phyloP scores from a whole-genome alignment of 2,797 vertebrate genomes.

The Sebastes cheni region DNA sequence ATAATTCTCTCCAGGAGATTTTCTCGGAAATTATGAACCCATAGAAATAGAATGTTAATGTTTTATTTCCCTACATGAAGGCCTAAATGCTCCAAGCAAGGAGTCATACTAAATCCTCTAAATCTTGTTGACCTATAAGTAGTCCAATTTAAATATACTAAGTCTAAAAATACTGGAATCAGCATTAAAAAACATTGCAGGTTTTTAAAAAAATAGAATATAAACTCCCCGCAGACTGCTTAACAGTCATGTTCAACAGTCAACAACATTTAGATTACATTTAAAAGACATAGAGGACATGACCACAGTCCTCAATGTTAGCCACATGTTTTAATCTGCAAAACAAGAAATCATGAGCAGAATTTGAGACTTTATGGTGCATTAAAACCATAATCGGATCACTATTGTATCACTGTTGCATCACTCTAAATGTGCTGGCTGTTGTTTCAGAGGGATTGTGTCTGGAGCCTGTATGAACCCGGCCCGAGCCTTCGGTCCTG shows the following conservation, averaged over 20 bases:
- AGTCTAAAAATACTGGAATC: not conserved
- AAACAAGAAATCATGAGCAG: not conserved
- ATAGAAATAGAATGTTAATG: not conserved
- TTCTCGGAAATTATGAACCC: not conserved
- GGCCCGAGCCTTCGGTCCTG: conserved; percentile 90
- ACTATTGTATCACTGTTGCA: too few species aligned
- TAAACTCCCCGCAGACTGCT: too few species aligned
- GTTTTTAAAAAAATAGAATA: not conserved
- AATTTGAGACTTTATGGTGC: not conserved
- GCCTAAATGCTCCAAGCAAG: not conserved
- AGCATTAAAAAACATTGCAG: not conserved
- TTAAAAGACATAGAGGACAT: not conserved
- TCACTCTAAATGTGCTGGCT: not conserved
- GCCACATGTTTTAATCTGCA: not conserved
- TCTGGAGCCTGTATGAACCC: conserved; percentile 96
- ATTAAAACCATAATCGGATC: not conserved
- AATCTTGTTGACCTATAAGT: not conserved
- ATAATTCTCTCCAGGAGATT: too few species aligned
- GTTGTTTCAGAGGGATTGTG: conserved; percentile 78
- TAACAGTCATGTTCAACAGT: too few species aligned
- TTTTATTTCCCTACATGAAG: not conserved
- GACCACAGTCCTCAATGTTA: too few species aligned
- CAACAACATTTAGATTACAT: too few species aligned
- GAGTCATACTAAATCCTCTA: not conserved
- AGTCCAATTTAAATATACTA: not conserved